A percentile compares a stretch with the other conserved stretches of the same genome.
Conservation (phyloP, 2,888 invertebrate species). For the Carabus problematicus region DNA sequence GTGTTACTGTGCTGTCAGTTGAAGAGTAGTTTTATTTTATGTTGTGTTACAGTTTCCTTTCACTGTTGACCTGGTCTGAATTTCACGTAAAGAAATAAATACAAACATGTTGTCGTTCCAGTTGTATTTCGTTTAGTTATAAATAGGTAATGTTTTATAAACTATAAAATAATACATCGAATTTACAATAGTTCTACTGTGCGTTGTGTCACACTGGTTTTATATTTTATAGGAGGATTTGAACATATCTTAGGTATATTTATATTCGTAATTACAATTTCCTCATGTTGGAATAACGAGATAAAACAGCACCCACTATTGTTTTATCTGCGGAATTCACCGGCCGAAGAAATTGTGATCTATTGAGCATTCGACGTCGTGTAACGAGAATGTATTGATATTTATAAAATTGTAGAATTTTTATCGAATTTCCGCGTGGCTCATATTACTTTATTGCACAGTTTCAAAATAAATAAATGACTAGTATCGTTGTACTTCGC, state of each 20-base stretch:
- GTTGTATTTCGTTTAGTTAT: slow-evolving; percentile 38
- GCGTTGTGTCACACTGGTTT: slow-evolving; percentile 5
- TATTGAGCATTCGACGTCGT: too few relatives aligned
- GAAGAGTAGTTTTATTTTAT: not conserved
- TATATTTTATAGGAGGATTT: slow-evolving; percentile 14
- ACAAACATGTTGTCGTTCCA: slow-evolving; percentile 28
- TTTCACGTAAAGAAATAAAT: slow-evolving; percentile 15
- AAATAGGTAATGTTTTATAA: slow-evolving; percentile 38
- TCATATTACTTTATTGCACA: too few relatives aligned
- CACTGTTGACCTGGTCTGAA: too few relatives aligned
- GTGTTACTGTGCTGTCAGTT: too few relatives aligned
- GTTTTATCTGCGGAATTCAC: slow-evolving; percentile 11
- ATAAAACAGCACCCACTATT: slow-evolving; percentile 36
- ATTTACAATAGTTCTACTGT: not conserved
- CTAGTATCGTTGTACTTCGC: slow-evolving; percentile 35
- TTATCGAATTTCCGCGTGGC: too few relatives aligned
- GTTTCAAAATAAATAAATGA: slow-evolving; percentile 7
- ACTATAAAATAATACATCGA: slow-evolving; percentile 34
- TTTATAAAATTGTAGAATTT: too few relatives aligned
- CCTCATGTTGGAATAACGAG: slow-evolving; percentile 9
- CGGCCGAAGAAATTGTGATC: too few relatives aligned
- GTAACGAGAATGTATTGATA: too few relatives aligned
- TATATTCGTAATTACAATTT: slow-evolving; percentile 5
- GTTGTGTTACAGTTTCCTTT: not conserved
- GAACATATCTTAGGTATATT: slow-evolving; percentile 25